These are phyloP conservation scores for Dioctria rufipes DNA, from an alignment of 2,888 invertebrate species.

Conservation along the genomic window DNA sequence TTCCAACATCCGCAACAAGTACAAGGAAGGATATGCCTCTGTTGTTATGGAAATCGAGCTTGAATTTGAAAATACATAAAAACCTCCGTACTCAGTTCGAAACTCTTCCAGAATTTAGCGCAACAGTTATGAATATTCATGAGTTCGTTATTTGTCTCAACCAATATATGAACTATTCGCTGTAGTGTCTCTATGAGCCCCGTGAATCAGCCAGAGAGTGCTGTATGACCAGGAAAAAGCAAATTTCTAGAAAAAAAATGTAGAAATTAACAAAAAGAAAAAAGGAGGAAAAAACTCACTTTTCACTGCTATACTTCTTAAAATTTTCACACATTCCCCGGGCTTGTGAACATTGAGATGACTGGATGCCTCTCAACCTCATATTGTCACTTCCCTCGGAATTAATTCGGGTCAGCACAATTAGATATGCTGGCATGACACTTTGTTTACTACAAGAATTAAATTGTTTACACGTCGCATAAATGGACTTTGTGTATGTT, in stretches of 20 bases:
- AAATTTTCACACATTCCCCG: conserved; percentile 10
- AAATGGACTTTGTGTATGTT: conserved; percentile 22
- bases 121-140: no score
- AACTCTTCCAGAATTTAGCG: no score
- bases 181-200: no score
- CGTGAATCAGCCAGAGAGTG: no score
- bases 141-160: no score
- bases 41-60: no score
- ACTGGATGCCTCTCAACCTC: neutral
- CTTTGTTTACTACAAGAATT: conserved; percentile 39
- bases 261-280: neutral
- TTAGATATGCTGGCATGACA: conserved; percentile 22
- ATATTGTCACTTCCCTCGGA: neutral
- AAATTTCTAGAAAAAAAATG: neutral
- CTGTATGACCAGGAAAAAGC: no score
- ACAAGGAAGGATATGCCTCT: no score
- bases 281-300: neutral
- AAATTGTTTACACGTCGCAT: conserved; percentile 49
- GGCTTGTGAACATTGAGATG: neutral
- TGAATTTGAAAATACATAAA: no score
- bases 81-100: no score
- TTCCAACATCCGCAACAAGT: no score
- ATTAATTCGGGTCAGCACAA: conserved; percentile 45
- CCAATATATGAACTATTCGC: no score
- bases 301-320: conserved; percentile 9